Evolutionary conservation across 1,140 invertebrate species (phyloP).

Genomic region (Drosophila carrolli): DNA sequence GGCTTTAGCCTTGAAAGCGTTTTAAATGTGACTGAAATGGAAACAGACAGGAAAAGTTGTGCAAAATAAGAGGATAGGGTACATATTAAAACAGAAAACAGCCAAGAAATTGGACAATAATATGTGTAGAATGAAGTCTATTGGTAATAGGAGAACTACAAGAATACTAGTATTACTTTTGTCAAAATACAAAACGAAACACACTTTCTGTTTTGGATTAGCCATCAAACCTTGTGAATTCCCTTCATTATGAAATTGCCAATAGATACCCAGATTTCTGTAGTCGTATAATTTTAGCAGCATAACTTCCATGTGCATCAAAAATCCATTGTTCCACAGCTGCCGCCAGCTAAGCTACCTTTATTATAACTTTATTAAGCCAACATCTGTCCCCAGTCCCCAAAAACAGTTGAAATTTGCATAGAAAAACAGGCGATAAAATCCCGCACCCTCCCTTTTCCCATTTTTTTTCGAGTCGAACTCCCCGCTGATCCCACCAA

Average conservation of each 20-base stretch:
- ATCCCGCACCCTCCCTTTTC: background rate
- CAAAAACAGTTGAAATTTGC: constrained; percentile 50
- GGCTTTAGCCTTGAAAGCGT: background rate
- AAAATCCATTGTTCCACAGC: constrained; percentile 10
- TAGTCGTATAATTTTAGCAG: background rate
- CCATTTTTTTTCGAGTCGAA: too few species aligned
- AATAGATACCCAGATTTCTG: background rate
- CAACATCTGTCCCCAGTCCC: constrained; percentile 14
- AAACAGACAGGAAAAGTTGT: background rate
- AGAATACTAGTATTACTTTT: too few species aligned
- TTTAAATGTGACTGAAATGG: background rate
- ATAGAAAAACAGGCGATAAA: constrained; percentile 71
- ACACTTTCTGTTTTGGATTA: background rate
- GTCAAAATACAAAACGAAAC: background rate
- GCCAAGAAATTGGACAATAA: too few species aligned
- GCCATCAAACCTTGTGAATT: background rate
- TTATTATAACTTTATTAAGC: constrained; percentile 39
- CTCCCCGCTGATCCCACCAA: constrained; percentile 4
- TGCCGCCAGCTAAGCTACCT: constrained; percentile 23
- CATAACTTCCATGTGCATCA: constrained; percentile 2
- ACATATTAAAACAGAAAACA: too few species aligned
- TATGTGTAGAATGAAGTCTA: too few species aligned
- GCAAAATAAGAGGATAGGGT: too few species aligned
- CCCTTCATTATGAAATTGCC: background rate
- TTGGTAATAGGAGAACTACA: too few species aligned